A percentile compares a stretch with the other conserved stretches of the same genome.
phyloP scores from a whole-genome alignment of 2,113 vertebrate genomes.

The Amblyopsis rosae region DNA sequence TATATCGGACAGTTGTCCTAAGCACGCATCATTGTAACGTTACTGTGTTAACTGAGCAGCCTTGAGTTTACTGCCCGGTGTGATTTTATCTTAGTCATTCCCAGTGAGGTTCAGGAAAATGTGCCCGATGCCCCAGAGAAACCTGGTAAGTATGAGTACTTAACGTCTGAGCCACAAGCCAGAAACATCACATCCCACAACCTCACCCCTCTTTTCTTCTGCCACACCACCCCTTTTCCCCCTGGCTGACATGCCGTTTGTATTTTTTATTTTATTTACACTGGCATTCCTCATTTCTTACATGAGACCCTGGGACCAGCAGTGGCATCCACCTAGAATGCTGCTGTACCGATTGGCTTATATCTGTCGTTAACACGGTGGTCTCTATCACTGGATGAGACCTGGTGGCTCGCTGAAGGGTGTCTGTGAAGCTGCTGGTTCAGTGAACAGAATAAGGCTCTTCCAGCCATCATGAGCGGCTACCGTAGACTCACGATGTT shows the following conservation, averaged over 20 bases:
- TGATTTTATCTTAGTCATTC: conserved; percentile 82
- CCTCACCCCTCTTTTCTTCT: conserved; percentile 33
- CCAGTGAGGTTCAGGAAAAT: conserved; percentile 79
- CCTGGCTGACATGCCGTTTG: conserved; percentile 46
- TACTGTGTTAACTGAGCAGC: conserved; percentile 52
- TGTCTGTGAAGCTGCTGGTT: background rate
- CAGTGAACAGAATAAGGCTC: background rate
- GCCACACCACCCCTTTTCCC: conserved; percentile 15
- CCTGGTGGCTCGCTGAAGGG: background rate
- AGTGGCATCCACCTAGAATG: background rate
- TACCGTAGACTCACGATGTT: no score
- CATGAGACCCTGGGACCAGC: background rate
- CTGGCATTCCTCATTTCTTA: conserved; percentile 4
- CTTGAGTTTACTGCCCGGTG: conserved; percentile 70
- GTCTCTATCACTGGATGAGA: background rate
- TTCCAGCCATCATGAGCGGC: background rate
- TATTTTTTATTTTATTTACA: conserved; percentile 6
- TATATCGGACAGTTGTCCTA: no score
- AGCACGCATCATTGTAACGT: no score
- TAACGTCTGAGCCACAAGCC: conserved; percentile 48
- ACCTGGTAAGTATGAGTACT: conserved; percentile 71
- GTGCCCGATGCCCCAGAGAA: conserved; percentile 71
- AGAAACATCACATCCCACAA: conserved; percentile 66
- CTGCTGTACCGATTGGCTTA: background rate
- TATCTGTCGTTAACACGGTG: background rate